Evolutionary conservation across 2,888 invertebrate species (phyloP).

Genomic region (Lepetodrilus schrolli): DNA sequence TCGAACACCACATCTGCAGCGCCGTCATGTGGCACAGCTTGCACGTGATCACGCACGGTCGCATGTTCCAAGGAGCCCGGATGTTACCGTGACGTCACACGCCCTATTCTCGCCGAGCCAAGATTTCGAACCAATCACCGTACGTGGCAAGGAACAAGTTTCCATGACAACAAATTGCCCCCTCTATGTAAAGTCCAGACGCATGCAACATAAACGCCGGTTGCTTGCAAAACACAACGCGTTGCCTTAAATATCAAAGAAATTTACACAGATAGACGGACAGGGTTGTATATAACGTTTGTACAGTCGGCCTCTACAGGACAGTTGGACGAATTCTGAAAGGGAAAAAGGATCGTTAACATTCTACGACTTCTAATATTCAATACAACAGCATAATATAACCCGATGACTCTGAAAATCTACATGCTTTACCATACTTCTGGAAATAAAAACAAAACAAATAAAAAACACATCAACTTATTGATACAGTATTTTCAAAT

Average conservation of each 20-base stretch:
- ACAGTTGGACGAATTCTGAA: conserved; percentile 18
- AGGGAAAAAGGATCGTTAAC: not conserved
- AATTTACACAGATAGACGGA: conserved; percentile 27
- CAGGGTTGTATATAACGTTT: conserved; percentile 27
- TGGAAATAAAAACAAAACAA: too few species aligned
- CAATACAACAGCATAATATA: too few species aligned
- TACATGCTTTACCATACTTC: too few species aligned
- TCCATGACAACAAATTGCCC: not conserved
- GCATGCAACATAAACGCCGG: conserved; percentile 28
- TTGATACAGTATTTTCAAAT: too few species aligned
- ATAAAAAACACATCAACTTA: too few species aligned
- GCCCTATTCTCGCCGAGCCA: conserved; percentile 1
- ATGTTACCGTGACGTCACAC: not conserved
- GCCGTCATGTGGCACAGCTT: not conserved
- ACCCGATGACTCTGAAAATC: too few species aligned
- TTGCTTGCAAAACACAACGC: conserved; percentile 33
- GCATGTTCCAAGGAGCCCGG: not conserved
- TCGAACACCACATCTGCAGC: not conserved
- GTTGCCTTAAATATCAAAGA: conserved; percentile 32
- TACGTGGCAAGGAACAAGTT: conserved; percentile 4
- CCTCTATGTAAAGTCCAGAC: conserved; percentile 18
- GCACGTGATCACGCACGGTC: not conserved
- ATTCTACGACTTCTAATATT: too few species aligned
- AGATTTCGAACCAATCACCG: not conserved
- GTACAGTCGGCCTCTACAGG: conserved; percentile 19